Evolutionary conservation across 2,113 vertebrate species (phyloP), one percentile per base, ranked within the genome.

Genomic region (Notarius lentiginosus): DNA sequence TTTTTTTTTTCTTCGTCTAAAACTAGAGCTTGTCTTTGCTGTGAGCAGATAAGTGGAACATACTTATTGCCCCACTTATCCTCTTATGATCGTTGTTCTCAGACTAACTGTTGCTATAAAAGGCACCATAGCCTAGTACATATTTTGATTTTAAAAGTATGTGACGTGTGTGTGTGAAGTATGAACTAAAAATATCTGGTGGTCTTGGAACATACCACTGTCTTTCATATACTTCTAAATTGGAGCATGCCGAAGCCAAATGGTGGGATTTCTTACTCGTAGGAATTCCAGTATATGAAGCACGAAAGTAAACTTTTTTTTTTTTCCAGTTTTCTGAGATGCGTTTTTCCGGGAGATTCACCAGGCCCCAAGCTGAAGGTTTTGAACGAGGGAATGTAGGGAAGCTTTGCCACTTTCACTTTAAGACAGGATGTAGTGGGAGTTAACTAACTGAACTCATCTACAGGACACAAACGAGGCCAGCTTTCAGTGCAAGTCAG

Each of bases 361-460:
- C 34, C 8, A 76, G 22, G 49, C 47, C 30, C 9, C 8, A 80
- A 15, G 17, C 18, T 20, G 15, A 18, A 34, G 15, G 6, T 55
- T 55, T 8, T 56, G 15, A 58, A 80, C 34, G 11, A 34, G 11
- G 18, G 20, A 53, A 41, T 47, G 41, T 41, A 8, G 2, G 10
- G 20, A 47, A 56, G 49, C 1, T 20, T 34, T 70, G 49, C 5
- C 65, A 18, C 15, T 18, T 75, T 51, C 5, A 75, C 58, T 30
- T 49, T n/a, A 24, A 80, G 56, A 30, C 41, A 56, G 55, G 30
- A 68, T 63, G 41, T 9, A 83, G 22, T 27, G 58, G 84, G 84
- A 72, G 88, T 81, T 18, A 58, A 65, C 73, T 24, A 56, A 8
- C 34, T n/a, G 55, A 51, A 60, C 76, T 87, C 85, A 85, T 87